A percentile compares a stretch with the other conserved stretches of the same genome.
phyloP scores from a whole-genome alignment of 2,888 invertebrate species.

The Yponomeuta plumbellus region DNA sequence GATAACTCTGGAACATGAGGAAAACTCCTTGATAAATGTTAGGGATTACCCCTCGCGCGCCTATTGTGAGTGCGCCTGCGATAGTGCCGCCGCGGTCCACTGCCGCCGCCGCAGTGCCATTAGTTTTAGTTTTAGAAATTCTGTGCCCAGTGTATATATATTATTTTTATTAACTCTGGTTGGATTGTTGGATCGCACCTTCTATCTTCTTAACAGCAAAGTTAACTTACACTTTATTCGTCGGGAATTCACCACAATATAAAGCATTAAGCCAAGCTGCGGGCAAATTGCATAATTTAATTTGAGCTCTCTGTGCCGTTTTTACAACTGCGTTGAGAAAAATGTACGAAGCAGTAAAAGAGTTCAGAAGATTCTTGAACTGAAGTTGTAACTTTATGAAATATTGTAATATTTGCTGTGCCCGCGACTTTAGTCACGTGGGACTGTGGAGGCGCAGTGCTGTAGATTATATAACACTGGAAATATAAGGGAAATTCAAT shows the following conservation, averaged over 20 bases:
- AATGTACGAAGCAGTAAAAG: background rate
- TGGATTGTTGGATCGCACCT: background rate
- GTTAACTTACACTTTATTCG: background rate
- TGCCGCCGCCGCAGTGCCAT: background rate
- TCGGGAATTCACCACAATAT: background rate
- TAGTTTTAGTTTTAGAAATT: too few species aligned
- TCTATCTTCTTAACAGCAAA: background rate
- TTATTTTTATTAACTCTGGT: too few species aligned
- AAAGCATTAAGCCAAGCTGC: background rate
- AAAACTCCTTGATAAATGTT: background rate
- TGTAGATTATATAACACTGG: too few species aligned
- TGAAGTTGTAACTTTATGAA: background rate
- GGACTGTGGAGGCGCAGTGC: too few species aligned
- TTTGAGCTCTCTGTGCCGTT: background rate
- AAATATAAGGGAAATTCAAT: too few species aligned
- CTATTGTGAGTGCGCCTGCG: background rate
- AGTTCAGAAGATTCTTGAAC: background rate
- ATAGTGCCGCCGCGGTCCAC: background rate
- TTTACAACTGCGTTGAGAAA: background rate
- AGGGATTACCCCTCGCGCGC: background rate
- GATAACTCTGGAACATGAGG: background rate
- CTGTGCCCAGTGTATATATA: too few species aligned
- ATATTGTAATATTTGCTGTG: too few species aligned
- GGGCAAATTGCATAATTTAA: slow-evolving; percentile 1
- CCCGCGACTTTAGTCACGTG: too few species aligned